Base-by-base conservation (phyloP, 2,888 invertebrate genomes). In the Podabrus alpinus region DNA sequence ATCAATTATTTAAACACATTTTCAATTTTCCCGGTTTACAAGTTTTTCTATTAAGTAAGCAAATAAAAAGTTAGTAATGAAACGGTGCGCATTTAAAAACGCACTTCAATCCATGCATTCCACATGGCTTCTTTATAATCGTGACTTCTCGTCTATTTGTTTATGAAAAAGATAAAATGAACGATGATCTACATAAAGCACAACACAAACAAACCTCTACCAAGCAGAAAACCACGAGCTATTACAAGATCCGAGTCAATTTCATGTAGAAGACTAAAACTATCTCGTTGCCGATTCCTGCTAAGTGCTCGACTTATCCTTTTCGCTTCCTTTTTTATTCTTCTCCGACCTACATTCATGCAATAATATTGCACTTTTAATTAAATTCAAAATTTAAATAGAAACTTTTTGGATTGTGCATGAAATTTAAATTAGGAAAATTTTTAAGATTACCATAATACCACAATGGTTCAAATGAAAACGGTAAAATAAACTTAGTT, bases 141-240 rank as follows among this genome's bases (percentile, higher is more conserved):
- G 60, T 15, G 19, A 68, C 61, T 60, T 68, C 61, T 72, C 68
- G 68, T 66, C 68, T 61, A 25, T 61, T 72, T 72, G 66, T 71
- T 67, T 64, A 17, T 64, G 9, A 19, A 67, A 19, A 64, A 75
- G 69, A 64, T 70, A 66, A 75, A 66, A 75, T 70, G 71, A 64
- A 68, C 16, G 68, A 75, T 75, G 75, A 75, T 69, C 62, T 60
- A 76, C 71, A 77, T 25, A 69, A 72, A 75, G 59, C 66, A 77
- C 72, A 66, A 24, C 73, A 75, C 70, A 73, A 78, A 83, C 83
- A 79, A 83, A 86, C 87, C 86, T 89, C 86, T 85, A 69, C 85
- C 88, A 85, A 90, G 88, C 84, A 92, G 89, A 88, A 92, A 92
- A 84, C 92, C 92, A 85, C 88, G 90, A 82, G 91, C 90, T 84